These are phyloP conservation scores for Oedothorax gibbosus DNA, from an alignment of 1,140 invertebrate species.

Conservation along the genomic window DNA sequence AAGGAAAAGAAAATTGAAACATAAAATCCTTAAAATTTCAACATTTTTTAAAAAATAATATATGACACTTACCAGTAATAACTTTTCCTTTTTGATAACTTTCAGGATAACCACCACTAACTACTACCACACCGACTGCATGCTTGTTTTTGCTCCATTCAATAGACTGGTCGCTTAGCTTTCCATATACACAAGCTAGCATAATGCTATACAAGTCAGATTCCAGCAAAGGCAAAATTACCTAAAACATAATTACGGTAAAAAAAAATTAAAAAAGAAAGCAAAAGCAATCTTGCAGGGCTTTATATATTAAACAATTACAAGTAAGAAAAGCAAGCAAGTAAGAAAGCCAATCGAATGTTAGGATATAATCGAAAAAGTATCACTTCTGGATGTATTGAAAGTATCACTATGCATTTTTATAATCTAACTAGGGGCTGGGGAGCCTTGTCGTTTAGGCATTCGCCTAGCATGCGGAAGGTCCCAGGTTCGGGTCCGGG, in stretches of 20 bases:
- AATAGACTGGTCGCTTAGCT: conserved; percentile 74
- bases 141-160: conserved; percentile 78
- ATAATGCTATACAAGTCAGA: conserved; percentile 88
- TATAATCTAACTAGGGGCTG: no score
- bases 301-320: no score
- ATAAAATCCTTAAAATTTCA: conserved; percentile 1
- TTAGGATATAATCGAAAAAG: no score
- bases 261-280: background rate
- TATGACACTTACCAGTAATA: conserved; percentile 75
- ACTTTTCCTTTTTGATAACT: conserved; percentile 87
- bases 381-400: no score
- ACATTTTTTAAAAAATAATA: background rate
- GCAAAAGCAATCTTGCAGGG: no score
- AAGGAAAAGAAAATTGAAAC: background rate
- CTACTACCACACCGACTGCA: conserved; percentile 89
- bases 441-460: no score
- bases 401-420: no score
- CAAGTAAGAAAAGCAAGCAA: no score
- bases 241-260: conserved; percentile 68
- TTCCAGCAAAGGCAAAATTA: conserved; percentile 86
- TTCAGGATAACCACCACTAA: conserved; percentile 91
- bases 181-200: conserved; percentile 81
- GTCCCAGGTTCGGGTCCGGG: no score
- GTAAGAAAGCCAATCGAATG: no score
- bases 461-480: no score